Conservation (phyloP, 2,113 vertebrate genomes). For the Macaca fascicularis region T2T-MFA8v1.1 NC_088388.1:55232001-55232500, state of each 20-base stretch:
- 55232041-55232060: no score
- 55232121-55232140: background rate
- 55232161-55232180: background rate
- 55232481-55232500: background rate
- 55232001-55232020: no score
- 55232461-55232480: background rate
- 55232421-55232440: background rate
- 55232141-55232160: background rate
- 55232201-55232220: conserved; percentile 10
- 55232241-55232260: background rate
- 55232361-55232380: background rate
- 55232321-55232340: background rate
- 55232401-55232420: background rate
- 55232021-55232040: no score
- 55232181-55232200: background rate
- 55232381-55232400: background rate
- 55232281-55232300: background rate
- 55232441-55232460: background rate
- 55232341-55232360: background rate
- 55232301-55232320: no score
- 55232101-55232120: background rate
- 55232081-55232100: background rate
- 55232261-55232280: background rate
- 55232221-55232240: background rate
- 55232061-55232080: background rate